Conservation (phyloP, 2,797 vertebrate species). For the Gymnodraco acuticeps region DNA sequence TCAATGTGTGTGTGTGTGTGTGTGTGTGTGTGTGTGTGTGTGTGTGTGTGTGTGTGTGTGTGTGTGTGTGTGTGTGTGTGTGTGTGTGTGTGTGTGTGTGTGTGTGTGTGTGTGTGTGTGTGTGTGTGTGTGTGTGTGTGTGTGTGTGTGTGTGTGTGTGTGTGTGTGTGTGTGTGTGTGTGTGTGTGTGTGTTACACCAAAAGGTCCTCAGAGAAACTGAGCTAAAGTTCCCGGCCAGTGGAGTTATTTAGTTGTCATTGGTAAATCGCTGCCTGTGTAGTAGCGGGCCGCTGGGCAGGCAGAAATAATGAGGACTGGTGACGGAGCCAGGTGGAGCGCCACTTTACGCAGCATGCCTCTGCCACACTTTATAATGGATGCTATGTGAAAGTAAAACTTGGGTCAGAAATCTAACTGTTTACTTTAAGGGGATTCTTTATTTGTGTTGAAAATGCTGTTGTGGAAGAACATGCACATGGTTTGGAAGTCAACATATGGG, state of each 20-base stretch:
- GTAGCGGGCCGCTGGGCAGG: conserved; percentile 63
- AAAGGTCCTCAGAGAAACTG: conserved; percentile 37
- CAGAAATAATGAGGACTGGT: conserved; percentile 70
- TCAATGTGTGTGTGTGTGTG: not conserved
- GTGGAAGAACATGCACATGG: conserved; percentile 17
- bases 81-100: not conserved
- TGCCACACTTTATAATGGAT: conserved; percentile 63
- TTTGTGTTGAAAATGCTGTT: conserved; percentile 45
- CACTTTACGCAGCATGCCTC: conserved; percentile 65
- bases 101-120: conserved; percentile 6
- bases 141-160: not conserved
- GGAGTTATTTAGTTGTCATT: conserved; percentile 66
- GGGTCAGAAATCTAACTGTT: conserved; percentile 62
- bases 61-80: conserved; percentile 8
- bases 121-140: conserved; percentile 4
- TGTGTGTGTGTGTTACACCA: conserved; percentile 17
- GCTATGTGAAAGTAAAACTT: conserved; percentile 50
- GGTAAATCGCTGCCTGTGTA: conserved; percentile 69
- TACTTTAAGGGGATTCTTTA: conserved; percentile 41
- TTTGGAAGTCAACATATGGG: conserved; percentile 35
- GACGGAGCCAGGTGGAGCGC: conserved; percentile 69
- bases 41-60: conserved; percentile 7
- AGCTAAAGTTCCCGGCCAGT: conserved; percentile 48
- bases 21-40: conserved; percentile 4
- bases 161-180: conserved; percentile 14